Conservation (phyloP, 2,113 vertebrate genomes). For the Promerops cafer region DNA sequence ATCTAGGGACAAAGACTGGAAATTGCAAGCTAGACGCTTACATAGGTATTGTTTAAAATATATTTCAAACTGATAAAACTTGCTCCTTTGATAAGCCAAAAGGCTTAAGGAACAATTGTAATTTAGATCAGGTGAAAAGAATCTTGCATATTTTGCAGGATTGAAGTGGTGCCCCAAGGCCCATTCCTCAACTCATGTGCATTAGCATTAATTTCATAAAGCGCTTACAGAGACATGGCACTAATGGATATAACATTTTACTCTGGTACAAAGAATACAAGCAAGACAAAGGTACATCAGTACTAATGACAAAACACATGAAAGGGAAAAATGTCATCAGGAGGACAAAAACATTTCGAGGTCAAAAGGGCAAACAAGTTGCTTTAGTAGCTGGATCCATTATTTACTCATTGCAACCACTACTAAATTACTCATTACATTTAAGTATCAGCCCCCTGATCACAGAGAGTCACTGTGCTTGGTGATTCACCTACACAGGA, state of each 20-base stretch:
- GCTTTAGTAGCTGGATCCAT: background rate
- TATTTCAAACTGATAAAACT: background rate
- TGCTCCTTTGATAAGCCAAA: background rate
- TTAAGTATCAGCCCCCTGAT: background rate
- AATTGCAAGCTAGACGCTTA: background rate
- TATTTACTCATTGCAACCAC: background rate
- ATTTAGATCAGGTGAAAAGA: background rate
- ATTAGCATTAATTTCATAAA: background rate
- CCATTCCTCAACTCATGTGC: background rate
- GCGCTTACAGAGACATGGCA: background rate
- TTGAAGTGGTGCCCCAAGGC: background rate
- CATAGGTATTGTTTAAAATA: background rate
- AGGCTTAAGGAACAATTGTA: background rate
- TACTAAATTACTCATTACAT: background rate
- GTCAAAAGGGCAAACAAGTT: background rate
- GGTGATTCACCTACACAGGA: background rate
- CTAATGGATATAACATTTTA: accelerated
- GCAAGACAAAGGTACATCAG: background rate
- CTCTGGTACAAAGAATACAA: background rate
- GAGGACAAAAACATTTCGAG: background rate
- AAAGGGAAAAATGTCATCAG: background rate
- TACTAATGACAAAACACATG: background rate
- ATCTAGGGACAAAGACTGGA: background rate
- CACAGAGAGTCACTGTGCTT: accelerated
- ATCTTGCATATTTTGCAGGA: background rate